Evolutionary conservation across 1,140 invertebrate genomes (phyloP).

Genomic region (Drosophila paulistorum): DNA sequence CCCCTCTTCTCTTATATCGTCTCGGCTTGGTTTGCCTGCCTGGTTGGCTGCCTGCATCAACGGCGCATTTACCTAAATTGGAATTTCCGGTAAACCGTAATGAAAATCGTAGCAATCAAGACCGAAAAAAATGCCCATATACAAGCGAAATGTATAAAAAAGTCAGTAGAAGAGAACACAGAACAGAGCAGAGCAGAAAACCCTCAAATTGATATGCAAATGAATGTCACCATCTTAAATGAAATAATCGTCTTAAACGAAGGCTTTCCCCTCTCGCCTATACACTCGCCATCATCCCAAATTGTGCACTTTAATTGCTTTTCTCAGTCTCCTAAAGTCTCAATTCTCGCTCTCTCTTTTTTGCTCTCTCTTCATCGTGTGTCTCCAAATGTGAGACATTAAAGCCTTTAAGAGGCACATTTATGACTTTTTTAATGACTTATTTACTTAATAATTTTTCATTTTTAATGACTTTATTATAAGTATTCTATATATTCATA

Average conservation of each 20-base stretch:
- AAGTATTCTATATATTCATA: slow-evolving; percentile 37
- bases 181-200: slow-evolving; percentile 7
- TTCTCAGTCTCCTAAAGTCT: slow-evolving; percentile 27
- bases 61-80: slow-evolving; percentile 83
- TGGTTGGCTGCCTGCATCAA: slow-evolving; percentile 46
- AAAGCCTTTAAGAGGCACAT: slow-evolving; percentile 25
- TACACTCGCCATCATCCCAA: neutral
- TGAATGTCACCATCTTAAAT: slow-evolving; percentile 82
- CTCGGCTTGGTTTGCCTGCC: neutral
- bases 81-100: slow-evolving; percentile 83
- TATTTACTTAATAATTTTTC: slow-evolving; percentile 62
- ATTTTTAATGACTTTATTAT: slow-evolving; percentile 4
- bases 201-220: slow-evolving; percentile 76
- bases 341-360: neutral
- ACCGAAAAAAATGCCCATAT: slow-evolving; percentile 49
- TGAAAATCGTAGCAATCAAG: slow-evolving; percentile 82
- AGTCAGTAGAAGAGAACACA: slow-evolving; percentile 13
- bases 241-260: slow-evolving; percentile 81
- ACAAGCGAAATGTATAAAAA: slow-evolving; percentile 29
- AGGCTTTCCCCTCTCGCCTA: slow-evolving; percentile 27
- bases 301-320: slow-evolving; percentile 65
- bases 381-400: slow-evolving; percentile 3
- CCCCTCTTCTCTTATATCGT: no score
- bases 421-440: slow-evolving; percentile 66
- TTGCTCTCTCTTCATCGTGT: neutral